Evolutionary conservation across 1,140 invertebrate species (phyloP).

Genomic region (Brachionus paranguensis): DNA sequence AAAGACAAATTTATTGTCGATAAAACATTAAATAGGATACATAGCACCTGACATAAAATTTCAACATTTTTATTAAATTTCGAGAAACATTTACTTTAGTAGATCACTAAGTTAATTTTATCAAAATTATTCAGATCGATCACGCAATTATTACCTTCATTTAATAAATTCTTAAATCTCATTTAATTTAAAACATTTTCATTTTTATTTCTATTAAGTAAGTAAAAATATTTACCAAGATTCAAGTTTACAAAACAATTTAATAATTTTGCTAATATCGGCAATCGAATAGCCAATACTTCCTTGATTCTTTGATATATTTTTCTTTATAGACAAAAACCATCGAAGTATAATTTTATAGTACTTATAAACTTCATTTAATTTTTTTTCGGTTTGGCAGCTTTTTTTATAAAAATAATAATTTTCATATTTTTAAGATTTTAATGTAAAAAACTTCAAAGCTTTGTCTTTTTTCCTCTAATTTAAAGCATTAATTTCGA

Average conservation of each 20-base stretch:
- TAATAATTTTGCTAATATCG: background rate
- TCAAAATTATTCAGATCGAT: background rate
- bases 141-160: background rate
- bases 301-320: too few species aligned
- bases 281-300: background rate
- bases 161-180: background rate
- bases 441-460: too few species aligned
- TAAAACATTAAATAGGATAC: background rate
- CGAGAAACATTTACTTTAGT: background rate
- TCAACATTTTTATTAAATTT: background rate
- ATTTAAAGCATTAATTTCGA: background rate
- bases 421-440: too few species aligned
- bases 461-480: background rate
- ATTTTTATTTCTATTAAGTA: background rate
- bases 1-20: background rate
- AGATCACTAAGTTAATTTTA: background rate
- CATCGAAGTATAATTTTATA: too few species aligned
- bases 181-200: background rate
- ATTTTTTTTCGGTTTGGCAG: too few species aligned
- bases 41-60: background rate
- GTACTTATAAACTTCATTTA: too few species aligned
- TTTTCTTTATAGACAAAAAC: too few species aligned
- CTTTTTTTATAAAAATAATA: too few species aligned
- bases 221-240: too few species aligned
- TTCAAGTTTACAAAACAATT: background rate